Base-by-base conservation (phyloP, 2,888 invertebrate species). In the Bellardia bayeri region DNA sequence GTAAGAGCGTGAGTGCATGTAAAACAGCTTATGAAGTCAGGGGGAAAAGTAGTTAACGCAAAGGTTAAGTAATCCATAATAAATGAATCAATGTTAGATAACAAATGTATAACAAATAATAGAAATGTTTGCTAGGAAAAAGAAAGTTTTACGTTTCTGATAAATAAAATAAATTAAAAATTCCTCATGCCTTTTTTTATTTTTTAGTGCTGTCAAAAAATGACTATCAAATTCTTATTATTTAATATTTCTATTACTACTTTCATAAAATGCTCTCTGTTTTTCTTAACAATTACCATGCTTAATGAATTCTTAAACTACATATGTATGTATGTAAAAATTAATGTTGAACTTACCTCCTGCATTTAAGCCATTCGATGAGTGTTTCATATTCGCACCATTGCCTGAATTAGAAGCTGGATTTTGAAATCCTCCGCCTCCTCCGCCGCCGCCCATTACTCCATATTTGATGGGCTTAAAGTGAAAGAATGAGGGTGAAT, bases 401-500 rank as follows among this genome's bases (percentile, higher is more conserved):
- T 94, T 91, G 51, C 91, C 93, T 64, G 93, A 92, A 86, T 93
- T 93, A 63, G 93, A 91, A 61, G 93, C 91, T 49, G 93, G 92
- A 89, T 93, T 83, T 91, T 95, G 91, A 95, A 94, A 90, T 94
- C 93, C 89, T 1, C 89, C 56, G 9, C 58, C 89, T 2, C 88
- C 56, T 23, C 58, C 56, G 14, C 54, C 56, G 9, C 58, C 88
- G 72, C 94, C 94, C 94, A 96, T 96, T 91, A 96, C 95, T 89
- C 96, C 96, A 92, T 96, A 96, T 92, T 97, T 97, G 89, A 97
- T 96, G 64, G 98, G 98, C 94, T 98, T 98, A 94, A 98, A 98
- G 94, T 98, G 98, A 94, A 98, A 98, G 94, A 98, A 98, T 14
- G 97, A 97, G 7, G 98, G 98, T 82, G 98, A 98, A 94, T 97